Conservation (phyloP, 2,113 vertebrate genomes). For the Onychorhynchus coronatus region DNA sequence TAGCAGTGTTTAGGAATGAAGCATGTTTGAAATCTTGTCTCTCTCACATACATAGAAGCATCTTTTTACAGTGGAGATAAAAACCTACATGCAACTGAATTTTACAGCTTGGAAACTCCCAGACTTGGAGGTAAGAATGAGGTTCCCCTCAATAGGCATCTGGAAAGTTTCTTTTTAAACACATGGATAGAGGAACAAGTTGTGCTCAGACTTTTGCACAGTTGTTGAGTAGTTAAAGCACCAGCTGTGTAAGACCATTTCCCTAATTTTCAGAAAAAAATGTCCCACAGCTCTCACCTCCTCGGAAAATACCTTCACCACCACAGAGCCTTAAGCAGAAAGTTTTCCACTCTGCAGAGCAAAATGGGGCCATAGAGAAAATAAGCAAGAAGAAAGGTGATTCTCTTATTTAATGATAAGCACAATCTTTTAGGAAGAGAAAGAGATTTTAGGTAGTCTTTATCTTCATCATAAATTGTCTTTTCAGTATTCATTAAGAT, state of each 20-base stretch:
- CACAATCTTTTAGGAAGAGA: not conserved
- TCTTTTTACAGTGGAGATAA: not conserved
- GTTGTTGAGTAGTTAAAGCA: not conserved
- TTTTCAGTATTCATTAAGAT: not conserved
- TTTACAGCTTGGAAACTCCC: not conserved
- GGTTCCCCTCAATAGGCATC: not conserved
- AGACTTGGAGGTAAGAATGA: not conserved
- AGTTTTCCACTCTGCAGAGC: not conserved
- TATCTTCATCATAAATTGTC: not conserved
- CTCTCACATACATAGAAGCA: not conserved
- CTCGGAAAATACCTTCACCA: not conserved
- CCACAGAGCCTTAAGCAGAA: not conserved
- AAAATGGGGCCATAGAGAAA: not conserved
- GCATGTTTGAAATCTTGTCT: not conserved
- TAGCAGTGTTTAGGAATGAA: not conserved
- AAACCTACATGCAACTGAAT: not conserved
- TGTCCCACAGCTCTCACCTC: not conserved
- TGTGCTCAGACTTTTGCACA: not conserved
- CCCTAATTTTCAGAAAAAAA: not conserved
- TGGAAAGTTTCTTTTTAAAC: not conserved
- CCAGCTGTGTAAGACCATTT: not conserved
- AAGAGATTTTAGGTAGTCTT: not conserved
- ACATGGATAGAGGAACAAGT: not conserved
- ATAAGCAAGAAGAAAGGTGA: not conserved
- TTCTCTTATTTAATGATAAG: not conserved